Base-by-base conservation (phyloP, 1,140 invertebrate species). In the Bombus sylvicola region DNA sequence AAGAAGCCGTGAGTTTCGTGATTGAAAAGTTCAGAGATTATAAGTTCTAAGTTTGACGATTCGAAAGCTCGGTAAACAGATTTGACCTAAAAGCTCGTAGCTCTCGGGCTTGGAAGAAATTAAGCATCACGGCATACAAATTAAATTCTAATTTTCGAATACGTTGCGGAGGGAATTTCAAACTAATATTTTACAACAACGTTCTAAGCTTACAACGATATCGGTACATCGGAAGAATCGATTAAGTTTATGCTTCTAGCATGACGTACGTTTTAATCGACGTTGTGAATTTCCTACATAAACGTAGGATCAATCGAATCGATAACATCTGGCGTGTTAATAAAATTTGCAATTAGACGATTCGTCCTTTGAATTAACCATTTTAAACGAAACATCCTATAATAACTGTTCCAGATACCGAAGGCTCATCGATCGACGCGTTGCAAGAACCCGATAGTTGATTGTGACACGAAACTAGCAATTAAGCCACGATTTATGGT, bases 381-480 rank as follows among this genome's bases (percentile, higher is more conserved):
- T 22, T 37, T 53, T 18, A 22, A 53, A 53, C 18, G 47, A 59
- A 59, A 59, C 74, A 34, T 28, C 13, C 25, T 41, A 1, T 53
- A 53, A 53, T 53, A 15, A 12, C 39, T 53, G 22, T 13, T 0
- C 47, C 1, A 18, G 13, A 47, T 31, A 31, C 28, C n/a, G 15
- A 10, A 47, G 15, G 18, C 47, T 9, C 9, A 13, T 76, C 47
- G 18, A 59, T 69, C 22, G 39, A 59, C 41, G 64, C 57, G 22
- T 25, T 41, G 31, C 43, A 62, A 62, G 72, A n/a, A 59, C 1
- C 3, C n/a, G 25, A 22, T 81, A 62, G 22, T 73, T 41, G 53
- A 74, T 82, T 34, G 80, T 64, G 71, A 73, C 71, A 37, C 8
- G 37, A 81, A 73, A 74, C 62, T 62, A 73, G 37, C 37, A 81